A percentile compares a stretch with the other conserved stretches of the same genome.
Evolutionary conservation across 2,113 vertebrate species (phyloP).

Genomic region (Heterotis niloticus): DNA sequence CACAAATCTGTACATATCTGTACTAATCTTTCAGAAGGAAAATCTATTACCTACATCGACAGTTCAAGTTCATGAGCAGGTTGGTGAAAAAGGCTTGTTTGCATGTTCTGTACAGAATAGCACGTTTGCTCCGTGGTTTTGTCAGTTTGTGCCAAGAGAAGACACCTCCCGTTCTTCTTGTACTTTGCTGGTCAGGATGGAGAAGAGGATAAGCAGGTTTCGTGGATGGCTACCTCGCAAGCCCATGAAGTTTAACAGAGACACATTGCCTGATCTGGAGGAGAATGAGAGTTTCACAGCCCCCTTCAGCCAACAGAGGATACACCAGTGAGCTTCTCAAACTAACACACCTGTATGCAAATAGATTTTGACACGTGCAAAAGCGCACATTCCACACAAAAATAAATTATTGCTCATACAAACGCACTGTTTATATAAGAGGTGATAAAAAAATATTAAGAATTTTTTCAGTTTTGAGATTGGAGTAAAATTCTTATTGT

Average conservation of each 20-base stretch:
- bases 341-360: not conserved
- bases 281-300: slow-evolving; percentile 93
- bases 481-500: no score
- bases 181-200: slow-evolving; percentile 69
- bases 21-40: slow-evolving; percentile 84
- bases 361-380: not conserved
- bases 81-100: slow-evolving; percentile 52
- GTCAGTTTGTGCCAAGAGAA: not conserved
- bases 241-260: slow-evolving; percentile 87
- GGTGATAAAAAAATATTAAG: no score
- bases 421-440: not conserved
- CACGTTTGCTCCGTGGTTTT: not conserved
- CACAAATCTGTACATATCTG: slow-evolving; percentile 83
- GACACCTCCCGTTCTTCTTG: not conserved
- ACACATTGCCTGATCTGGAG: slow-evolving; percentile 87
- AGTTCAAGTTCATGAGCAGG: slow-evolving; percentile 93
- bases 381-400: not conserved
- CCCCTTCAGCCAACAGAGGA: slow-evolving; percentile 90
- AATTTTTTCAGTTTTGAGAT: no score
- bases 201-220: slow-evolving; percentile 90
- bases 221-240: slow-evolving; percentile 89
- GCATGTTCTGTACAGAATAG: not conserved
- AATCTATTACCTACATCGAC: slow-evolving; percentile 89
- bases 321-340: slow-evolving; percentile 81
- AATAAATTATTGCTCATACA: not conserved